Base-by-base conservation (phyloP, 2,113 vertebrate genomes). In the Upupa epops region DNA sequence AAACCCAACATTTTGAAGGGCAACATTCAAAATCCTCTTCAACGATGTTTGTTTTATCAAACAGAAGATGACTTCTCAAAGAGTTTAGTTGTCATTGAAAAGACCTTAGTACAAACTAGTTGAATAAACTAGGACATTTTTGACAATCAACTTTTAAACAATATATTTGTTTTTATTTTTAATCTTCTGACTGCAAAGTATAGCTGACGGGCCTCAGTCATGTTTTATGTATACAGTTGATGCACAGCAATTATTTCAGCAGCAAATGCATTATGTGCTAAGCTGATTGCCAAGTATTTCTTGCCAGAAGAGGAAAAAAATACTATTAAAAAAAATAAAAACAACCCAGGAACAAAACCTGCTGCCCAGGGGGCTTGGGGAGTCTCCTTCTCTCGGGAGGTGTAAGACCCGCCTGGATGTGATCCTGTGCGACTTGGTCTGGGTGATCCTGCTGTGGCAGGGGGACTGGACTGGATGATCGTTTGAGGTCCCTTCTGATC, bases 181-280 rank as follows among this genome's bases (percentile, higher is more conserved):
- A 95, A 95, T 94, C 49, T 91, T 46, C 55, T 65, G 73, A 90
- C 86, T 94, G 81, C 34, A 92, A 86, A 93, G 20, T 89, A 92
- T 86, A 83, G 89, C 78, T 91, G 86, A 91, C 73, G 76, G 83
- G 68, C 56, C 95, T 95, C 94, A 75, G 54, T 78, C 63, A 90
- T 95, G 83, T 95, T 96, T 97, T 96, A 92, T 93, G 65, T 92
- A 92, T 95, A 74, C 86, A 95, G 71, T 85, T 95, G 89, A 96
- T 95, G 95, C 42, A 85, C 32, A 92, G 95, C 68, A 92, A 94
- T 94, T 95, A 93, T 88, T 93, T 91, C 74, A 89, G 54, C 34
- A 86, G 48, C 8, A 83, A 93, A 71, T 56, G 11, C 51, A 88
- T 90, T 90, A 85, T 91, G 83, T 83, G 70, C 28, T 88, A 92